Evolutionary conservation across 2,888 invertebrate species (phyloP), one percentile per base, ranked within the genome.

Genomic region (Microctonus brassicae): DNA sequence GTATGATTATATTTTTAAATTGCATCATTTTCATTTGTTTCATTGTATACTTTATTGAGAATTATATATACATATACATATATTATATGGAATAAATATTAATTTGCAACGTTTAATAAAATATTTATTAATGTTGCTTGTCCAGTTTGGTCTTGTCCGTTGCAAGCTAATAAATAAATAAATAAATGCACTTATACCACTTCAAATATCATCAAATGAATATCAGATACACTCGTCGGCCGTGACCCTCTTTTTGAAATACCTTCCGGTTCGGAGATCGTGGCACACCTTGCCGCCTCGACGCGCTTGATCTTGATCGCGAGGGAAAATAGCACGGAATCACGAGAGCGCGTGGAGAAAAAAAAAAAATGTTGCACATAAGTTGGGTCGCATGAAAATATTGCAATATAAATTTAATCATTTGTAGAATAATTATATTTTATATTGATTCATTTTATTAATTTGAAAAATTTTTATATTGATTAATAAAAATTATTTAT

Each of bases 211-310:
- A 20, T 47, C 22, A 39, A 64, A 53, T 13, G 57, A 13, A 39
- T 24, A 55, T 55, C 36, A 42, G 66, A 33, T 22, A 34, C 33
- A 68, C 71, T 69, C 64, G 74, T 77, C 75, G 78, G 76, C 82
- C 81, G 78, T 82, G 81, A 82, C 82, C 79, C 73, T 76, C 75
- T 77, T 77, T 77, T 73, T 67, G 67, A 52, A 69, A 73, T 76
- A 66, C 73, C 75, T 75, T 73, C 76, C 76, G 75, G 75, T 75
- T 75, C 67, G 69, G 33, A 70, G 67, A 74, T 73, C 70, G 69
- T 47, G 74, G 72, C 73, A 71, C 74, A 70, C 76, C 75, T 74
- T 67, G 65, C 57, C 53, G 58, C 62, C 70, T 61, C 75, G 72
- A 75, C 74, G 75, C 57, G 52, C 73, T 73, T 72, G 75, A 80